These are phyloP conservation scores for Amazona guildingii DNA, from an alignment of 2,113 vertebrate genomes.

Conservation along the genomic window DNA sequence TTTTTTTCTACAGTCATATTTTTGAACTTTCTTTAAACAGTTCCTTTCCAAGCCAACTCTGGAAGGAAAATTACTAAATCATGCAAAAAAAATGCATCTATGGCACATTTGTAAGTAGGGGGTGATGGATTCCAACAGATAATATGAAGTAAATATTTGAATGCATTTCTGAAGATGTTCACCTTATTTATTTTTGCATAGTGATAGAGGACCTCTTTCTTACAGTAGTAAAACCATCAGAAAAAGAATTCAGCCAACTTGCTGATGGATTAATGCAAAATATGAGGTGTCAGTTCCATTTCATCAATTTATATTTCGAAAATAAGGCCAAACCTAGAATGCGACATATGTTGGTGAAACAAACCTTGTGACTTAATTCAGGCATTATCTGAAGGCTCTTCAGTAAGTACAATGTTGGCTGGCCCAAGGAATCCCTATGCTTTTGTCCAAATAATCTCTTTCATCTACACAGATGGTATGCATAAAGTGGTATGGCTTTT, in stretches of 20 bases:
- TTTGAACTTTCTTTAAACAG: background rate
- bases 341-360: background rate
- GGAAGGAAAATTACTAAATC: background rate
- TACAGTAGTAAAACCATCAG: background rate
- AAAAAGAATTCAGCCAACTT: background rate
- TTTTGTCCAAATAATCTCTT: background rate
- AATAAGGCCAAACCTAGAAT: background rate
- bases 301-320: background rate
- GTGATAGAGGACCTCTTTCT: background rate
- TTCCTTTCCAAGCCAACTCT: background rate
- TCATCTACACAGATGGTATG: background rate
- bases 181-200: background rate
- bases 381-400: background rate
- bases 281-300: background rate
- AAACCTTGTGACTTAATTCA: background rate
- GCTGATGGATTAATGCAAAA: background rate
- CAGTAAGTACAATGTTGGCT: background rate
- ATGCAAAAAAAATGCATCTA: background rate
- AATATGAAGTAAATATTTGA: background rate
- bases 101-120: accelerated
- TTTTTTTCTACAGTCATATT: background rate
- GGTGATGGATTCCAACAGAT: background rate
- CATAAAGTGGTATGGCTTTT: background rate
- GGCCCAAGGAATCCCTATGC: background rate
- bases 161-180: background rate